Evolutionary conservation across 2,888 invertebrate species (phyloP).

Genomic region (Lymantria dispar): DNA sequence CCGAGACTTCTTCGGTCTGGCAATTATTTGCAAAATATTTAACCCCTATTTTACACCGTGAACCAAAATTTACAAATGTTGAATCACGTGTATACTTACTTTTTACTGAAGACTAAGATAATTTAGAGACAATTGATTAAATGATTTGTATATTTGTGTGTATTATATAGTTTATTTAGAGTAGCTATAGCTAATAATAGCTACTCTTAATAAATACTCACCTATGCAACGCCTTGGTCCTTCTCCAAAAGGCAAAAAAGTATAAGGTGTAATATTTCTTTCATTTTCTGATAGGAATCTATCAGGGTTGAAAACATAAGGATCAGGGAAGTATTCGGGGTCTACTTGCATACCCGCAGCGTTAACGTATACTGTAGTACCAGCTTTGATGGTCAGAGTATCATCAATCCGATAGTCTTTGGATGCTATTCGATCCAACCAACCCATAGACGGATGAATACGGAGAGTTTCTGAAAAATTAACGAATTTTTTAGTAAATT

Average conservation of each 20-base stretch:
- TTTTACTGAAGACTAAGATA: no score
- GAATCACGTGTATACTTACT: no score
- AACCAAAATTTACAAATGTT: no score
- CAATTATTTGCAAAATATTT: no score
- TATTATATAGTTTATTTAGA: no score
- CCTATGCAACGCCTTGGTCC: conserved; percentile 85
- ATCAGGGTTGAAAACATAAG: conserved; percentile 76
- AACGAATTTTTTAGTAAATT: background rate
- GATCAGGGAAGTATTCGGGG: conserved; percentile 74
- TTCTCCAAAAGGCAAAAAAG: conserved; percentile 78
- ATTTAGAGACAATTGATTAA: no score
- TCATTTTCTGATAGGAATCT: conserved; percentile 81
- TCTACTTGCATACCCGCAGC: conserved; percentile 54
- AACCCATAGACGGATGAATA: conserved; percentile 54
- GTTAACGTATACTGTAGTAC: conserved; percentile 50
- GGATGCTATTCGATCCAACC: conserved; percentile 45
- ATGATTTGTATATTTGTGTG: no score
- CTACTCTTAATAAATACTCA: conserved; percentile 23
- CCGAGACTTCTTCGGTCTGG: no score
- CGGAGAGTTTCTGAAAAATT: conserved; percentile 44
- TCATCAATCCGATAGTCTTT: conserved; percentile 47
- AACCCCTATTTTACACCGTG: no score
- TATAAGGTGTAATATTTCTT: conserved; percentile 46
- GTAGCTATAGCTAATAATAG: no score
- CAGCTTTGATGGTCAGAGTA: conserved; percentile 42